phyloP scores from a whole-genome alignment of 2,113 vertebrate species.

The Narcine bancroftii region DNA sequence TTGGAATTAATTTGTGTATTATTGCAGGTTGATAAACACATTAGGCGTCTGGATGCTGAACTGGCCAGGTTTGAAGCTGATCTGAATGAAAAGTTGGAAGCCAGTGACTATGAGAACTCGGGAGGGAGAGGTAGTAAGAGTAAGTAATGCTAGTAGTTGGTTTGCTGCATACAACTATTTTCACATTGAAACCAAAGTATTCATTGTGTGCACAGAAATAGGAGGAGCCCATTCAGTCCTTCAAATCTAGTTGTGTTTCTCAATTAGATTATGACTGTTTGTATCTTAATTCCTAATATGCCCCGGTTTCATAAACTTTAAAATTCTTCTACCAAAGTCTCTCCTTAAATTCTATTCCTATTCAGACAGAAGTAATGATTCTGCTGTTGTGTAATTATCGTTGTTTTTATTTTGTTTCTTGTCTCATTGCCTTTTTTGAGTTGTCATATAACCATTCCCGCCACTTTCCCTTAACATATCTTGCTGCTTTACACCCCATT shows the following conservation, averaged over 20 bases:
- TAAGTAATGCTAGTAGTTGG: conserved; percentile 45
- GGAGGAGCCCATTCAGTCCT: neutral
- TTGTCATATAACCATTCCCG: too few relatives aligned
- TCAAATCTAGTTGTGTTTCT: neutral
- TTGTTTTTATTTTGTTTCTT: too few relatives aligned
- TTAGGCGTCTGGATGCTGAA: conserved; percentile 88
- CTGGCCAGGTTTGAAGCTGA: conserved; percentile 91
- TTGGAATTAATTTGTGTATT: neutral
- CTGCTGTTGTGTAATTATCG: too few relatives aligned
- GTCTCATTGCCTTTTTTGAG: too few relatives aligned
- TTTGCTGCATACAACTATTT: neutral
- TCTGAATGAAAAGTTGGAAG: conserved; percentile 90
- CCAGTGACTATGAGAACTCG: conserved; percentile 75
- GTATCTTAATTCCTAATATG: neutral
- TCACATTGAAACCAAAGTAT: neutral
- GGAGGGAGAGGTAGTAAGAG: conserved; percentile 72
- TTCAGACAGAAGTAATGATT: too few relatives aligned
- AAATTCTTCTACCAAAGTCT: neutral
- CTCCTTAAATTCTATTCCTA: neutral
- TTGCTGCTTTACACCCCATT: too few relatives aligned
- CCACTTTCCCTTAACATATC: too few relatives aligned
- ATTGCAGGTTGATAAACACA: conserved; percentile 90
- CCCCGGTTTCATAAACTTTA: neutral
- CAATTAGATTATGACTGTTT: neutral
- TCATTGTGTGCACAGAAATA: neutral